Base-by-base conservation (phyloP, 2,888 invertebrate genomes). In the Chromoteleia sp. region DNA sequence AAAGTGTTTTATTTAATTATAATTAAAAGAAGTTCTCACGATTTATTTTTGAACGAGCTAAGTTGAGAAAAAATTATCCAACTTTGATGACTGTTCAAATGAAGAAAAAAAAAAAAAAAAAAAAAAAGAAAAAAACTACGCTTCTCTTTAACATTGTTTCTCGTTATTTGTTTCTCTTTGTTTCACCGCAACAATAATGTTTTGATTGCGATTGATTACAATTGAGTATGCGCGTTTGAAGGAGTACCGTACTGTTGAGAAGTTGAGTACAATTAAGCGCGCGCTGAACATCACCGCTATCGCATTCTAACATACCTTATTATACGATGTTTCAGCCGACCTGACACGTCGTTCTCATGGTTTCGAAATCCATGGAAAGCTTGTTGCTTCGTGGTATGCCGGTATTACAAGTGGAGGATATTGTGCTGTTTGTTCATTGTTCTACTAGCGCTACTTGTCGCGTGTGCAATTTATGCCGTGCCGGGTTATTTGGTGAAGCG, bases 261-360 rank as follows among this genome's bases (percentile, higher is more conserved):
- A 36, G 21, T 63, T 21, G 33, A 12, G n/a, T 12, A 17, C 29
- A 29, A 50, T 75, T 58, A 3, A 48, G 10, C 5, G 5, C 14
- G 8, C 14, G n/a, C 10, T 61, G 45, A 50, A 61, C 21, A 70
- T 58, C 61, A 48, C 50, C 33, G n/a, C n/a, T 33, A 70, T 50
- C 10, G 39, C 48, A 61, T 65, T 67, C 61, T 81, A 71, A 76
- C 52, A 5, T 67, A 29, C 15, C 67, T 71, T 76, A 76, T 73
- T 59, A 58, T 77, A 15, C 59, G 15, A 63, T 77, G 61, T 92
- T 92, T 52, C 88, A 94, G 94, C 4, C 94, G 95, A 1, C 94
- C 95, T 0, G 93, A 94, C 71, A 93, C 94, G 5, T 94, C 95
- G 0, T 94, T 94, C 85, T 93, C 93, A 75, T 94, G 94, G 91